Conservation (phyloP, 2,888 invertebrate species). For the Xylocampa areola region DNA sequence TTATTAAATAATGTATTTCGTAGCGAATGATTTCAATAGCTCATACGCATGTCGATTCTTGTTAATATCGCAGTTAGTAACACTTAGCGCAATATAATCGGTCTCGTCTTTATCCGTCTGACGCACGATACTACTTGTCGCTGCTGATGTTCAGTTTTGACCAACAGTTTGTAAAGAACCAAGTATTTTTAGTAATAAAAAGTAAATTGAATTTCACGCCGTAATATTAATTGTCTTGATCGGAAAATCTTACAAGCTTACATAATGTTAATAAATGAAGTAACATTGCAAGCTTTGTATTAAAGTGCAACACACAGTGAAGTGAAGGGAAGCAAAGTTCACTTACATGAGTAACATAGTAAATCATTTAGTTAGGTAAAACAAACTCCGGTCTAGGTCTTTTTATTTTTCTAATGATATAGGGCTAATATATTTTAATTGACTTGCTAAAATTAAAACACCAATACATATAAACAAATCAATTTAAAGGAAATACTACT, state of each 20-base stretch:
- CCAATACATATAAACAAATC: conserved; percentile 64
- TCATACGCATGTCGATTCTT: conserved; percentile 52
- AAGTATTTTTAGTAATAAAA: conserved; percentile 75
- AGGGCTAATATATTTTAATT: conserved; percentile 64
- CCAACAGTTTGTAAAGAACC: conserved; percentile 78
- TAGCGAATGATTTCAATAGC: conserved; percentile 77
- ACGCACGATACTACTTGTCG: conserved; percentile 35
- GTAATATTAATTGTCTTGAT: conserved; percentile 69
- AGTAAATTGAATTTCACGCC: conserved; percentile 73
- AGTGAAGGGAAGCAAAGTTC: conserved; percentile 58
- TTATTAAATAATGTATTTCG: conserved; percentile 74
- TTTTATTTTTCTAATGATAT: conserved; percentile 74
- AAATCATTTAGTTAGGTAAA: conserved; percentile 75
- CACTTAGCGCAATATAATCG: conserved; percentile 27
- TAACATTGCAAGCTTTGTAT: conserved; percentile 50
- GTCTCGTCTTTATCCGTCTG: conserved; percentile 26
- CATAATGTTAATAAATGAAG: conserved; percentile 64
- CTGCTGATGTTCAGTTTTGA: conserved; percentile 65
- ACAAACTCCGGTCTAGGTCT: conserved; percentile 76
- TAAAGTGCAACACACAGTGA: conserved; percentile 49
- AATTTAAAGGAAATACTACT: conserved; percentile 83
- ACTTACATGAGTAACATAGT: conserved; percentile 62
- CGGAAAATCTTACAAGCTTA: conserved; percentile 72
- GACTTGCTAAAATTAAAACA: conserved; percentile 59
- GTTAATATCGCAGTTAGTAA: conserved; percentile 36